A percentile compares a stretch with the other conserved stretches of the same genome.
phyloP scores from a whole-genome alignment of 1,140 invertebrate species.

The Cherax destructor region DNA sequence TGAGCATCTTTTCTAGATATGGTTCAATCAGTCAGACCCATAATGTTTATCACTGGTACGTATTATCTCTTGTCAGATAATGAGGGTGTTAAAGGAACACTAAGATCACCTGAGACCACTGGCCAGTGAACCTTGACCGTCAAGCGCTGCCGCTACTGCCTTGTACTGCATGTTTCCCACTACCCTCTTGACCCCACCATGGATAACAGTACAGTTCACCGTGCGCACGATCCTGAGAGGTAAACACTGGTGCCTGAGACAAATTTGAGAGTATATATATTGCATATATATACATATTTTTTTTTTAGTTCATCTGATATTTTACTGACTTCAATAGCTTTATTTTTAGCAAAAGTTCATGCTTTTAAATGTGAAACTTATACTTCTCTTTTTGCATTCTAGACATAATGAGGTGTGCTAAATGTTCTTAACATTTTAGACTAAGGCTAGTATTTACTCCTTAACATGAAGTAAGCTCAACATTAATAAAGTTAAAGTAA shows the following conservation, averaged over 20 bases:
- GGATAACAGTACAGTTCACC: background rate
- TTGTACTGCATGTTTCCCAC: background rate
- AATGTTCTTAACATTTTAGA: no score
- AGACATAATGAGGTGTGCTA: no score
- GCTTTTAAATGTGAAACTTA: no score
- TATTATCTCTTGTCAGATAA: slow-evolving; percentile 4
- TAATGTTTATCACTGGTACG: background rate
- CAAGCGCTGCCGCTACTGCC: background rate
- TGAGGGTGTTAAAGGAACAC: background rate
- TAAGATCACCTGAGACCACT: background rate
- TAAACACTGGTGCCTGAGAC: background rate
- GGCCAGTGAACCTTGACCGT: background rate
- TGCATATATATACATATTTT: no score
- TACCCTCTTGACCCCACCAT: background rate
- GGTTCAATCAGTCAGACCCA: background rate
- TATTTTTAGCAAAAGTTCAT: no score
- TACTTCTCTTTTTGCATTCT: no score
- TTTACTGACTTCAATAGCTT: no score
- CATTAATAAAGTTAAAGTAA: no score
- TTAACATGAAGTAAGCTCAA: no score
- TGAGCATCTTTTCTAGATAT: background rate
- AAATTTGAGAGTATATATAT: no score
- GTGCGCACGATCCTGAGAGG: background rate
- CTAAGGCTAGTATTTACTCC: no score
- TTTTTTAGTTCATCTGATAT: no score